Evolutionary conservation across 2,797 vertebrate species (phyloP).

Genomic region (Cephalopachus bancanus): DNA sequence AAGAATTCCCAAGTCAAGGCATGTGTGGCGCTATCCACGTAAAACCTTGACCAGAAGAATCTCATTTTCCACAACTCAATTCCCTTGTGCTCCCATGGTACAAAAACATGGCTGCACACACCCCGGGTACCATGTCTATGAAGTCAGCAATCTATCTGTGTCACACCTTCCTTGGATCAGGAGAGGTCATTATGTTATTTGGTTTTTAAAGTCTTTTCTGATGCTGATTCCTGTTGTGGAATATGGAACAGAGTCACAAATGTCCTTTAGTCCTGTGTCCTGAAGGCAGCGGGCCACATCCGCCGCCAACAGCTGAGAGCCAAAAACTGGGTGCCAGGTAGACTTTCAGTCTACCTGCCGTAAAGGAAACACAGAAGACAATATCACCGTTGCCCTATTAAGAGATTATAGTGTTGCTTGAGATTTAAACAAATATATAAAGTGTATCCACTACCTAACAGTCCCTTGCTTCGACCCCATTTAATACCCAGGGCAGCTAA

Average conservation of each 20-base stretch:
- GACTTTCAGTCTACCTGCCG: not conserved
- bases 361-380: not conserved
- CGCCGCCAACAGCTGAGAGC: not conserved
- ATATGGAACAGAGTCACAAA: not conserved
- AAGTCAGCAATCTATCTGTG: not conserved
- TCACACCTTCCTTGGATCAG: constrained; percentile 17
- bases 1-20: constrained; percentile 13
- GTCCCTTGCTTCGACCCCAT: not conserved
- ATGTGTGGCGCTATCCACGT: not conserved
- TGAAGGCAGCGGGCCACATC: not conserved
- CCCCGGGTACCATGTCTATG: not conserved
- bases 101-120: not conserved
- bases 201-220: constrained; percentile 15
- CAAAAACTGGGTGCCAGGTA: not conserved
- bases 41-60: constrained; percentile 41
- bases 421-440: constrained; percentile 53
- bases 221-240: not conserved
- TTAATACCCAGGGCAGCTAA: not conserved
- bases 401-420: not conserved
- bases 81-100: not conserved
- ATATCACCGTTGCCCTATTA: not conserved
- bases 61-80: not conserved
- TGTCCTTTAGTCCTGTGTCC: not conserved
- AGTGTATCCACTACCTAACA: not conserved
- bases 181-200: not conserved